Base-by-base conservation (phyloP, 2,888 invertebrate species). In the Galerucella pusilla region DNA sequence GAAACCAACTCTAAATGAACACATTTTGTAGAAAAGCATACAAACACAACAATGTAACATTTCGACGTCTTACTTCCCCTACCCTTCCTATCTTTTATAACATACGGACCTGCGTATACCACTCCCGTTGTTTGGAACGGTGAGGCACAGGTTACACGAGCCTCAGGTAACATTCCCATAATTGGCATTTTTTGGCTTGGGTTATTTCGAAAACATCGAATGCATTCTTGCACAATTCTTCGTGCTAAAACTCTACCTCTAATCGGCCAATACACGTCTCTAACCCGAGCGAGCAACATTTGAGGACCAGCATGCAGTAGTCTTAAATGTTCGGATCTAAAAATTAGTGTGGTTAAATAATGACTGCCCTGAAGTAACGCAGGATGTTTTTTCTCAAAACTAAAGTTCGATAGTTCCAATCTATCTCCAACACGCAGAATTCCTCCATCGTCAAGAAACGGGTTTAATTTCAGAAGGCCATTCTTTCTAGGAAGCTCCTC, bases 241-340 rank as follows among this genome's bases (percentile, higher is more conserved):
- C 46, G 46, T 46, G 46, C 2, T 46, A 11, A 46, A 46, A 46
- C 12, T 46, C 11, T 35, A 9, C 64, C 64, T 16, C 42, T 45
- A 12, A 12, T 28, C 10, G 64, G 42, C 64, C 16, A 64, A 35
- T 28, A 64, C 3, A 4, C 28, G n/a, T 64, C 35, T 28, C 64
- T 42, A 28, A 64, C 6, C 5, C n/a, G 16, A 16, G 64, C 9
- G 2, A 64, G 42, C 42, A 64, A 35, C 14, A 64, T 11, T 45
- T 64, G 63, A 35, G 63, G 63, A 11, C 63, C 63, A 7, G n/a
- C 64, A 42, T 64, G 64, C 35, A 25, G 11, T 9, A 64, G 11
- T 16, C 14, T 64, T 2, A 20, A 9, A 42, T 64, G 64, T 12
- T 28, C 14, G 10, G 35, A 14, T 28, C 10, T 16, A 12, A 64